Conservation (phyloP, 2,797 vertebrate genomes). For the Anas bahamensis region DNA sequence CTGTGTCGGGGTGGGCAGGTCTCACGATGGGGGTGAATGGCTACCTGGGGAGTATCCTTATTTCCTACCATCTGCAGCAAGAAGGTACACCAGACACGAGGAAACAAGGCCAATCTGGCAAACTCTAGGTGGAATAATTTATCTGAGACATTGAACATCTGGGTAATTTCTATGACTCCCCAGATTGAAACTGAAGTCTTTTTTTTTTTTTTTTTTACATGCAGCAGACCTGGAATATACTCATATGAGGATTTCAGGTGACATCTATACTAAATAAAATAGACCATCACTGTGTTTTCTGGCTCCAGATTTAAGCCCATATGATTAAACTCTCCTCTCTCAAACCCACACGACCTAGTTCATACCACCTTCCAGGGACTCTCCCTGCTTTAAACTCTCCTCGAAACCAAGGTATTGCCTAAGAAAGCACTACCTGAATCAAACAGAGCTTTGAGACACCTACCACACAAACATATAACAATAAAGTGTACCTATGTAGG, state of each 20-base stretch:
- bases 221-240: not conserved
- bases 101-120: not conserved
- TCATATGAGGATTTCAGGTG: not conserved
- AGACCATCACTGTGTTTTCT: not conserved
- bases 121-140: not conserved
- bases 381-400: not conserved
- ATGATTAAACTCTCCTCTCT: not conserved
- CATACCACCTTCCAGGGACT: not conserved
- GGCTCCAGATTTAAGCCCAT: not conserved
- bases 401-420: not conserved
- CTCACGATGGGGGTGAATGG: not conserved
- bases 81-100: not conserved
- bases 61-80: not conserved
- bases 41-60: fast-evolving
- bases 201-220: not conserved
- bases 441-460: not conserved
- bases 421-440: not conserved
- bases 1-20: not conserved
- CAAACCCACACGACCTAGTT: not conserved
- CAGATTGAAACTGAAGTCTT: not conserved
- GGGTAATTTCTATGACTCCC: not conserved
- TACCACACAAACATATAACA: not conserved
- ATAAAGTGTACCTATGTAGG: not conserved
- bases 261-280: not conserved
- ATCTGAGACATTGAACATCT: not conserved